Conservation (phyloP, 2,888 invertebrate species). For the Sicus ferrugineus region DNA sequence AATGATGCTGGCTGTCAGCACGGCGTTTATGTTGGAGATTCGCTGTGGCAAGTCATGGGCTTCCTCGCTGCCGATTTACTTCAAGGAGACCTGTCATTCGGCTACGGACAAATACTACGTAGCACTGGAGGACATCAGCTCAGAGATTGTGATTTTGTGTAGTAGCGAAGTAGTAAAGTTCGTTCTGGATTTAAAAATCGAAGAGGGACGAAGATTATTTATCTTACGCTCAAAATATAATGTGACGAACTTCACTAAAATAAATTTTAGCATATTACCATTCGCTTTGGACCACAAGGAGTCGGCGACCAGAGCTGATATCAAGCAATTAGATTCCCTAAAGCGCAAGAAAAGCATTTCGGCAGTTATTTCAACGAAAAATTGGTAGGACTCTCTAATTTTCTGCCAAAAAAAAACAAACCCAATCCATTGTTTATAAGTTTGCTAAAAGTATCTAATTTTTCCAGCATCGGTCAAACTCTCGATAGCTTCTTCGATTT, state of each 20-base stretch:
- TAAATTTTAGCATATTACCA: constrained; percentile 49
- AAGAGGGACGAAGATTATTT: constrained; percentile 55
- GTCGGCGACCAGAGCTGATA: constrained; percentile 42
- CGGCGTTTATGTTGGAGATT: constrained; percentile 51
- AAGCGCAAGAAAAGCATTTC: constrained; percentile 38
- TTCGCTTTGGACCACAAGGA: constrained; percentile 60
- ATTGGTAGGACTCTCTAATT: constrained; percentile 43
- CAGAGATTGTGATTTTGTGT: constrained; percentile 53
- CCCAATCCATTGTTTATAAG: background rate
- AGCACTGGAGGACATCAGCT: constrained; percentile 46
- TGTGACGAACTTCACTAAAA: constrained; percentile 55
- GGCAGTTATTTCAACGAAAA: constrained; percentile 38
- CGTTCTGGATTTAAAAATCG: constrained; percentile 51
- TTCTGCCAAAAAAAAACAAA: background rate
- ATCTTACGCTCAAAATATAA: constrained; percentile 57
- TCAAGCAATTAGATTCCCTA: constrained; percentile 41
- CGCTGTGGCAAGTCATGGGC: constrained; percentile 46
- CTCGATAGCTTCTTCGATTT: constrained; percentile 56
- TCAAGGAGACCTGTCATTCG: constrained; percentile 42
- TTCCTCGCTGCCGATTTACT: constrained; percentile 53
- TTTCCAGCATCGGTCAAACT: constrained; percentile 50
- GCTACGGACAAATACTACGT: constrained; percentile 41
- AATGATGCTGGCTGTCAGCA: constrained; percentile 51
- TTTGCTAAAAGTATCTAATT: background rate
- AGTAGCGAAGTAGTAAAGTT: constrained; percentile 51